Conservation (phyloP, 2,888 invertebrate species). For the Petrophora chlorosata region DNA sequence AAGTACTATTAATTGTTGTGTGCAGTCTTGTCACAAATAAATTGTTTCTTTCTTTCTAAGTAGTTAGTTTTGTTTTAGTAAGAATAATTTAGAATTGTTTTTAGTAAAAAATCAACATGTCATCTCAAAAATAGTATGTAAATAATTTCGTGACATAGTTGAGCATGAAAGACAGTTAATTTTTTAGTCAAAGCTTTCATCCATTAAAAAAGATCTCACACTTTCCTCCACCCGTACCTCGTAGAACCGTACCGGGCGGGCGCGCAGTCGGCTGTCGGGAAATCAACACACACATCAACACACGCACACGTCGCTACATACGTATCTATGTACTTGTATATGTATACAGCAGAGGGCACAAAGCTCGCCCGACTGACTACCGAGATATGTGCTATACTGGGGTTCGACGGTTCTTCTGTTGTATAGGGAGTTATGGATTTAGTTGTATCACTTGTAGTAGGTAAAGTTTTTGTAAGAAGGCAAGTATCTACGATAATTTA, state of each 20-base stretch:
- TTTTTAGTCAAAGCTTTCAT: neutral
- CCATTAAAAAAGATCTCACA: too few species aligned
- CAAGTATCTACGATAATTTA: too few species aligned
- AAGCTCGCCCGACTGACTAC: constrained; percentile 79
- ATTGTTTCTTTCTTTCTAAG: too few species aligned
- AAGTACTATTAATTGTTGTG: too few species aligned
- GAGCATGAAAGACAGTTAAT: too few species aligned
- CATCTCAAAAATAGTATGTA: too few species aligned
- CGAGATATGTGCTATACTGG: constrained; percentile 56
- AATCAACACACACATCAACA: constrained; percentile 77
- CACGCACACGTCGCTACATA: constrained; percentile 40
- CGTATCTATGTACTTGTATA: constrained; percentile 15
- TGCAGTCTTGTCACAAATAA: too few species aligned
- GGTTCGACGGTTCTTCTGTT: constrained; percentile 19
- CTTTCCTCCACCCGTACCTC: constrained; percentile 48
- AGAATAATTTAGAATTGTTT: too few species aligned
- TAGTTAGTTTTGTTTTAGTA: too few species aligned
- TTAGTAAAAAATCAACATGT: too few species aligned
- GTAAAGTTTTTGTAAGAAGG: neutral
- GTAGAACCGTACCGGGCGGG: constrained; percentile 54
- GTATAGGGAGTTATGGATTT: constrained; percentile 12
- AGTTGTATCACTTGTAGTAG: neutral
- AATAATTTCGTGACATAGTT: too few species aligned
- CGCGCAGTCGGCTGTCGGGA: constrained; percentile 68
- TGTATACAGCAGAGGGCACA: constrained; percentile 61